Evolutionary conservation across 2,888 invertebrate species (phyloP).

Genomic region (Aphodius sticticus): DNA sequence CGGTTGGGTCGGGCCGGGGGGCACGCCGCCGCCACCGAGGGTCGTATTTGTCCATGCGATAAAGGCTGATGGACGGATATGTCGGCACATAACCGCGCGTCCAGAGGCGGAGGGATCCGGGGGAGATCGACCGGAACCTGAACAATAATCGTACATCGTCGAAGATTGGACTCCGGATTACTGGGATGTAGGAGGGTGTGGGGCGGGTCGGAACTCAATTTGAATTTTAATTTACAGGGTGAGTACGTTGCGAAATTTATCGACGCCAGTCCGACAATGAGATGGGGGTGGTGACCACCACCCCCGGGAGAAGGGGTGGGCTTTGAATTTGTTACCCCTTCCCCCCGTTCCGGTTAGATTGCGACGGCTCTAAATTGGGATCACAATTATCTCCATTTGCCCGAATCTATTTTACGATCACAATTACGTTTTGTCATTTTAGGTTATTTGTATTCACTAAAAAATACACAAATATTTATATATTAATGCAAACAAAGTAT

Average conservation of each 20-base stretch:
- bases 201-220: constrained; percentile 53
- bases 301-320: neutral
- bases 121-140: constrained; percentile 60
- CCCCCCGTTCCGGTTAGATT: neutral
- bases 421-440: neutral
- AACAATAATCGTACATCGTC: constrained; percentile 61
- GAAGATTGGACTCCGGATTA: constrained; percentile 61
- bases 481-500: too few relatives aligned
- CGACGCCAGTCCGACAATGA: constrained; percentile 49
- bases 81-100: constrained; percentile 61
- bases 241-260: constrained; percentile 55
- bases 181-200: constrained; percentile 44
- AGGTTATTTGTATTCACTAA: neutral
- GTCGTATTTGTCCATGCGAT: constrained; percentile 61
- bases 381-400: neutral
- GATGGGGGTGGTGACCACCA: neutral
- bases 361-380: neutral
- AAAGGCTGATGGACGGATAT: constrained; percentile 62
- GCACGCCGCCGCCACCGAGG: constrained; percentile 48
- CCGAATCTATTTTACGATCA: neutral
- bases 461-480: too few relatives aligned
- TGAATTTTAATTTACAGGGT: constrained; percentile 62
- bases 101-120: constrained; percentile 46
- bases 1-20: constrained; percentile 28
- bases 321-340: neutral